Conservation (phyloP, 2,797 vertebrate species). For the Alectoris magna region DNA sequence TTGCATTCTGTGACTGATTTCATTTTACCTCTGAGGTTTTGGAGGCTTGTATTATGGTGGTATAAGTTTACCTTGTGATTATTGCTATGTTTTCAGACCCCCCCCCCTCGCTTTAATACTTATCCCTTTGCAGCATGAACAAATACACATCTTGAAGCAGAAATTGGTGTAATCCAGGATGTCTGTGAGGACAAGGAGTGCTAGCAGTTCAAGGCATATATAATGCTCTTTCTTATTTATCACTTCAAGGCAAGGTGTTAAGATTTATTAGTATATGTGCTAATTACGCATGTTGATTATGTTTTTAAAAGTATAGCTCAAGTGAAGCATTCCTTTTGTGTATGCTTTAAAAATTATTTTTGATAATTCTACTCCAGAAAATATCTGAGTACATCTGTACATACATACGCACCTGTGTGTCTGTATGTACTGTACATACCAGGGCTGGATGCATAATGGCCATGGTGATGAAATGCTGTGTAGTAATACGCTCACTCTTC, state of each 20-base stretch:
- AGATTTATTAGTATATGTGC: neutral
- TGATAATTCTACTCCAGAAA: neutral
- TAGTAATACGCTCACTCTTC: neutral
- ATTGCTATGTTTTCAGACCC: neutral
- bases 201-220: neutral
- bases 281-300: neutral
- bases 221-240: neutral
- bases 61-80: neutral
- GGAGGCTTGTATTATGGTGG: neutral
- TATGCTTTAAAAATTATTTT: neutral
- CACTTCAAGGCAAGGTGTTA: neutral
- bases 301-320: neutral
- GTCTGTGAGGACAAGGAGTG: neutral
- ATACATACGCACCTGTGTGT: neutral
- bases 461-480: neutral
- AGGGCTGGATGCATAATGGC: neutral
- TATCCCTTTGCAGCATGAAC: neutral
- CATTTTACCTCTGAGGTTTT: neutral
- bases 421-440: neutral
- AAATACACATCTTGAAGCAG: neutral
- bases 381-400: neutral
- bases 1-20: neutral
- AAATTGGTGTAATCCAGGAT: neutral
- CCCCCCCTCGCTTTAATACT: neutral
- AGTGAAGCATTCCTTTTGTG: neutral